Conservation (phyloP, 2,113 vertebrate species). For the Dermatemys mawii region DNA sequence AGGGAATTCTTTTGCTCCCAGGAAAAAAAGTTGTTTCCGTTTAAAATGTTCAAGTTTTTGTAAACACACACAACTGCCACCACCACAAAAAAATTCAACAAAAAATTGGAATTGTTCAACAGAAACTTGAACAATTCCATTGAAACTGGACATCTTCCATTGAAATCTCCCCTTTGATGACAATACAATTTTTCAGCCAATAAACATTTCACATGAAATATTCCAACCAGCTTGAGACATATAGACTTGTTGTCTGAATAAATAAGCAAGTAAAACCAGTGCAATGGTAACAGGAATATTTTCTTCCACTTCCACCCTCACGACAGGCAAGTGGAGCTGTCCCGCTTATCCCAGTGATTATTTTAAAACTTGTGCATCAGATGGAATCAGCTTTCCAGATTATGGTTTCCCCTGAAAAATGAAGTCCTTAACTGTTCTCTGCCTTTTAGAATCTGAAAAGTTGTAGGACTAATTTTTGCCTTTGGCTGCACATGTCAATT, state of each 20-base stretch:
- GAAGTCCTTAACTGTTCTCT: fast-evolving
- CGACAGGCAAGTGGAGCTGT: fast-evolving
- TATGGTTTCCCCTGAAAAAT: background rate
- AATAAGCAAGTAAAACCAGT: background rate
- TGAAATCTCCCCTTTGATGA: background rate
- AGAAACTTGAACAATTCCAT: too few relatives aligned
- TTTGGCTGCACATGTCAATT: background rate
- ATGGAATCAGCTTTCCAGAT: background rate
- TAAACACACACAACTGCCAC: too few relatives aligned
- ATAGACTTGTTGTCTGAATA: background rate
- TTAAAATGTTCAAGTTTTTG: too few relatives aligned
- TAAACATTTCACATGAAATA: background rate
- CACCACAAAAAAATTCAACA: too few relatives aligned
- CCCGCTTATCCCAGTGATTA: background rate
- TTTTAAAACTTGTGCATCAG: background rate
- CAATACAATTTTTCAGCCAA: background rate
- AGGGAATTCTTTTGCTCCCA: too few relatives aligned
- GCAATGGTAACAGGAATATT: fast-evolving
- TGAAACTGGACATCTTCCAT: background rate
- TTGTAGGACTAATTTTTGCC: fast-evolving
- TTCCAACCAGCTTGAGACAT: background rate
- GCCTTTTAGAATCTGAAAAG: background rate
- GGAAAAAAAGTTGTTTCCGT: too few relatives aligned
- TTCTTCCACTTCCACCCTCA: fast-evolving
- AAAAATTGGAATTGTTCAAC: too few relatives aligned